A percentile compares a stretch with the other conserved stretches of the same genome.
Evolutionary conservation across 1,140 invertebrate species (phyloP).

Genomic region (Bombus turneri): DNA sequence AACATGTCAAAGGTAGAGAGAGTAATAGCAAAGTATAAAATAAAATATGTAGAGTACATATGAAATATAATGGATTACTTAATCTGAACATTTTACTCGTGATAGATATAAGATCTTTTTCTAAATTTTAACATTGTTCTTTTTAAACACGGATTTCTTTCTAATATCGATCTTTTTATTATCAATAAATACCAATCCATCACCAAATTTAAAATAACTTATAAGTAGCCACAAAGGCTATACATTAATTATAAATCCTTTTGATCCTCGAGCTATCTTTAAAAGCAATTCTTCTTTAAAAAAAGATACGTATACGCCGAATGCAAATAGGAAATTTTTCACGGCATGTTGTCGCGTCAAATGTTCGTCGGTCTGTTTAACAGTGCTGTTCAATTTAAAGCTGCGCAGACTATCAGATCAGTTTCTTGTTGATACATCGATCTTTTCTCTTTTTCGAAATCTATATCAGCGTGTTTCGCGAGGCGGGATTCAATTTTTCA

Average conservation of each 20-base stretch:
- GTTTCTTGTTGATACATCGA: background rate
- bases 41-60: too few relatives aligned
- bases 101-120: too few relatives aligned
- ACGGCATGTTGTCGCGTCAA: background rate
- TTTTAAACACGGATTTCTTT: background rate
- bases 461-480: background rate
- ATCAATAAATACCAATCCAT: background rate
- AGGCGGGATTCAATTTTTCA: constrained; percentile 40
- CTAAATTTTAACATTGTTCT: background rate
- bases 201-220: background rate
- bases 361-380: background rate
- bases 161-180: background rate
- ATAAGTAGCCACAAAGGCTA: background rate
- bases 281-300: background rate
- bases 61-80: too few relatives aligned
- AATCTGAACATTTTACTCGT: too few relatives aligned
- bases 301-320: background rate
- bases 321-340: background rate
- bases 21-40: too few relatives aligned
- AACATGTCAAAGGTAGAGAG: too few relatives aligned
- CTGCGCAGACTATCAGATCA: background rate
- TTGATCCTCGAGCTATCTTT: background rate
- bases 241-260: background rate
- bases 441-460: background rate
- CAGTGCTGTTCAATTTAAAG: background rate